These are phyloP conservation scores for Leptinotarsa juncta DNA, from an alignment of 2,888 invertebrate species.

Conservation along the genomic window DNA sequence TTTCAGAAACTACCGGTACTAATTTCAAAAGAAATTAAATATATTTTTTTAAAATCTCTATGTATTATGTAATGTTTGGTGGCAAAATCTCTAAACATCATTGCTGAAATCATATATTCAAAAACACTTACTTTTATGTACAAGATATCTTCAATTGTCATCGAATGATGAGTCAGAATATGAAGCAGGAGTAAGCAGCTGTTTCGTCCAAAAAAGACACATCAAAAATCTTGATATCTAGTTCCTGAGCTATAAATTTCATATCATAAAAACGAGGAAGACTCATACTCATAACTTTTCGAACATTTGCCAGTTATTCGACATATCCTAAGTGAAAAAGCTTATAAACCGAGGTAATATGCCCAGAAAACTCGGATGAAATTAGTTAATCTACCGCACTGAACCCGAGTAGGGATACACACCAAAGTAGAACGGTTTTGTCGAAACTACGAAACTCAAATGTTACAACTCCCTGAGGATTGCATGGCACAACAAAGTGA, in stretches of 20 bases:
- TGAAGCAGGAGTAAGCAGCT: not conserved
- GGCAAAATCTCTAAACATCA: no score
- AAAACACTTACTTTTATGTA: no score
- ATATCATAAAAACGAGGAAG: not conserved
- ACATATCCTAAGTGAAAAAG: conserved; percentile 27
- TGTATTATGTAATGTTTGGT: no score
- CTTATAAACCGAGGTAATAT: conserved; percentile 21
- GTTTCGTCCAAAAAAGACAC: not conserved
- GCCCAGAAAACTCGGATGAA: conserved; percentile 6
- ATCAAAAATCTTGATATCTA: not conserved
- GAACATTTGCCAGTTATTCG: not conserved
- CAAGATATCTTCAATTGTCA: no score
- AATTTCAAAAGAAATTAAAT: no score
- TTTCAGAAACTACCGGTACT: no score
- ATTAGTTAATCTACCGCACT: conserved; percentile 11
- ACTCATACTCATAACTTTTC: conserved; percentile 14
- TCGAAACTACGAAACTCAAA: conserved; percentile 14
- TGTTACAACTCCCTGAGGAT: conserved; percentile 23
- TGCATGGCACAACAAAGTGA: conserved; percentile 9
- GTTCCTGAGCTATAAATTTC: not conserved
- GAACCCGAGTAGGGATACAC: not conserved
- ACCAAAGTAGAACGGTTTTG: conserved; percentile 14
- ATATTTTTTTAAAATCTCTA: no score
- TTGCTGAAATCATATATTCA: no score
- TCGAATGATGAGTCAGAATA: no score